Evolutionary conservation across 2,888 invertebrate species (phyloP), one percentile per base, ranked within the genome.

Genomic region (Sminthurides aquaticus): DNA sequence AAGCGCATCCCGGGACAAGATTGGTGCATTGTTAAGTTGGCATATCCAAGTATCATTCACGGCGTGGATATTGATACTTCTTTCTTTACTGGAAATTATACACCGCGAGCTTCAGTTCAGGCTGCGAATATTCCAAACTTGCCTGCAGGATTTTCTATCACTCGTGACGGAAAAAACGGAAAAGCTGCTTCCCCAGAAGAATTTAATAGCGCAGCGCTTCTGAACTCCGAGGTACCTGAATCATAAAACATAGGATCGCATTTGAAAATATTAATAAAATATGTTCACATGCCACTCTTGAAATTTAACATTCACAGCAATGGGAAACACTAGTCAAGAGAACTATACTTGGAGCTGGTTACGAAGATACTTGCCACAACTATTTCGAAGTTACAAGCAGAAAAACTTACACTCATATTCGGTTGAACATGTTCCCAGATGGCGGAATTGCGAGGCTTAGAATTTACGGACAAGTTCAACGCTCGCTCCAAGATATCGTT

Each of bases 371-470:
- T 0, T 80, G 84, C 69, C 80, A 81, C 70, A 84, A 84, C 76
- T 84, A 80, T 73, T 82, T 84, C 73, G 79, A 81, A 79, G 80
- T 83, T 1, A 72, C 81, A 0, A 81, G 80, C 62, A 80, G 81
- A 56, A 81, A 82, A 60, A 77, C 79, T 0, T 85, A 81, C 79
- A 85, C 84, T 0, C 84, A 85, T 71, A 77, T 86, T 3, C 79
- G 85, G 2, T 77, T 86, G 3, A 86, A 86, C 74, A 82, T 85
- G 18, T 85, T 79, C 74, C 86, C 86, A 0, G 86, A 86, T 71
- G 86, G 86, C 20, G 86, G 86, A 1, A 82, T 86, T 2, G 85
- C 85, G 0, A 79, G 86, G 8, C 77, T 86, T 0, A 77, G 84
- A 48, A 82, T 85, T 1, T 86, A 79, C 68, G 85, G 85, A 0